phyloP scores from a whole-genome alignment of 2,888 invertebrate species.

The Colletes collaris region DNA sequence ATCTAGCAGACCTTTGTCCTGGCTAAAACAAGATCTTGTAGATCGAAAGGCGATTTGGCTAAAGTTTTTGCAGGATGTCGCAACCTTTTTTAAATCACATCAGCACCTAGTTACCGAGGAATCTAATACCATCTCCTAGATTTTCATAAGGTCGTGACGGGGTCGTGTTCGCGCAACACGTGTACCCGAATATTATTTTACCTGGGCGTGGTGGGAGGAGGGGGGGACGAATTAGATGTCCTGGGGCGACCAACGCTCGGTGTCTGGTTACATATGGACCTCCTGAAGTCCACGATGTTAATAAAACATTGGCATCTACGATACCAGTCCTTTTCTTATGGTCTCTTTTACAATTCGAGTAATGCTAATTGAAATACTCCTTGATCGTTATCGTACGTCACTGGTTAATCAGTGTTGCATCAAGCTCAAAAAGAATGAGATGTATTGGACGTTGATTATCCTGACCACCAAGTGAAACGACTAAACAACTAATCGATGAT shows the following conservation, averaged over 20 bases:
- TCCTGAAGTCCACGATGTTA: conserved; percentile 66
- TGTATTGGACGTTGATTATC: not conserved
- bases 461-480: too few relatives aligned
- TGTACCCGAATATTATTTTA: conserved; percentile 76
- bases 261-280: conserved; percentile 77
- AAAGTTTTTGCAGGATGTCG: conserved; percentile 20
- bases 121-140: conserved; percentile 68
- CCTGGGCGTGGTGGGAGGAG: conserved; percentile 51
- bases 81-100: conserved; percentile 64
- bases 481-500: too few relatives aligned
- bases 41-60: conserved; percentile 32
- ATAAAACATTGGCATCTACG: conserved; percentile 40
- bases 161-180: conserved; percentile 67
- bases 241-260: conserved; percentile 70
- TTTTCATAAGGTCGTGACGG: conserved; percentile 57
- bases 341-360: not conserved
- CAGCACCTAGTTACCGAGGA: conserved; percentile 60
- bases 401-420: not conserved
- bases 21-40: conserved; percentile 16
- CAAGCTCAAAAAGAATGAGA: not conserved
- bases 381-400: not conserved
- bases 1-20: conserved; percentile 19
- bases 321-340: conserved; percentile 27
- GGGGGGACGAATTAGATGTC: conserved; percentile 77
- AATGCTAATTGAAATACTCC: not conserved